Base-by-base conservation (phyloP, 2,888 invertebrate genomes). In the Anoncus sp. region DNA sequence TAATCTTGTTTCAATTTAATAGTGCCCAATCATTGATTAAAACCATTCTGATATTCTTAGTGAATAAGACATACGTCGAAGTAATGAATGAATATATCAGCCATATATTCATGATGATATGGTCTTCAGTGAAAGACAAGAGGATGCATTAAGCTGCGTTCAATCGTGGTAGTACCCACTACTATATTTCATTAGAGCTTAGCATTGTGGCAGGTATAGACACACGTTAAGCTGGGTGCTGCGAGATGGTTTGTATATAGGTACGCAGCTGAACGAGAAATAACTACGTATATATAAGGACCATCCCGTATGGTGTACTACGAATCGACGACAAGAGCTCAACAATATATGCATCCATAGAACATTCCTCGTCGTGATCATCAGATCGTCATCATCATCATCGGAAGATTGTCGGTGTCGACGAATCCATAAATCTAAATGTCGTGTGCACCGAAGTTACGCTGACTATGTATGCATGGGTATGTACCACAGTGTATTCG, bases 371-470 rank as follows among this genome's bases (percentile, higher is more conserved):
- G 31, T 38, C 40, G 59, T 65, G 59, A 65, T 49, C 20, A 60
- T 60, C 22, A 57, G 51, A 51, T 65, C 43, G 47, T 66, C 27
- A 20, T 69, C 47, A 70, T 70, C 20, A 9, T 67, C 40, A 27
- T 51, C 55, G 47, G 20, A 10, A 53, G 60, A 71, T 51, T n/a
- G 51, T 45, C 22, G 45, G 22, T 45, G 53, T 49, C 75, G 73
- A 60, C 73, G 82, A 75, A 84, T 81, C 74, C 82, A 84, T 83
- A 87, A 85, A 87, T 86, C 82, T 83, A 77, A 86, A 81, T 81
- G 84, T 80, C 75, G 77, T 81, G 76, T 81, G 80, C 76, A 69
- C 51, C 18, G 27, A 55, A 62, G 53, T 35, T 53, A 38, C 45
- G 20, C 51, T 31, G 45, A 18, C 9, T 20, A 20, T 16, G 20